Percentiles rank a stretch among this genome's conserved stretches.
Evolutionary conservation across 2,888 invertebrate genomes (phyloP).

Genomic region (Hymenopus coronatus): DNA sequence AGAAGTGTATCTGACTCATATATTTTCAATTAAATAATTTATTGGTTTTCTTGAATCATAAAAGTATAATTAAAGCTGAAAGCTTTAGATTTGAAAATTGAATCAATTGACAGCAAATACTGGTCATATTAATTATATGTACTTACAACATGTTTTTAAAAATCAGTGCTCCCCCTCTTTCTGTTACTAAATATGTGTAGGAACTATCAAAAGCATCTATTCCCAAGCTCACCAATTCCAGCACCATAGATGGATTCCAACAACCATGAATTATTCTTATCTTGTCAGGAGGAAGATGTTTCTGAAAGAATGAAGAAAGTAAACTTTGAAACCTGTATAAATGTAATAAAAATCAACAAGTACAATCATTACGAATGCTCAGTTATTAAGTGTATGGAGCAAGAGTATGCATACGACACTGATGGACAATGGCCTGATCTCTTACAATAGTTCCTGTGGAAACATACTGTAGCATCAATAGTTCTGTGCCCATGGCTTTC

Average conservation of each 20-base stretch:
- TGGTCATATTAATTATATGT: background rate
- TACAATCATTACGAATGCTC: too few species aligned
- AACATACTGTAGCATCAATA: too few species aligned
- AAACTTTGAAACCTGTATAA: background rate
- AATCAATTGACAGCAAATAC: background rate
- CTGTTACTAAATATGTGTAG: slow-evolving; percentile 69
- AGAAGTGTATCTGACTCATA: too few species aligned
- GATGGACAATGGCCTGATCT: too few species aligned
- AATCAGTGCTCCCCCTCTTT: slow-evolving; percentile 65
- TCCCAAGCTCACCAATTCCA: slow-evolving; percentile 72
- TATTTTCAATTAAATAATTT: too few species aligned
- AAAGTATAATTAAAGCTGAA: background rate
- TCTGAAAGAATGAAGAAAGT: slow-evolving; percentile 49
- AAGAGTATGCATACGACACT: too few species aligned
- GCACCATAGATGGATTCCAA: slow-evolving; percentile 70
- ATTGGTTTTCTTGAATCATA: background rate
- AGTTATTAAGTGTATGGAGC: too few species aligned
- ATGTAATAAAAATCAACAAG: too few species aligned
- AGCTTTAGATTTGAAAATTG: background rate
- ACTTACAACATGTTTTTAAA: slow-evolving; percentile 43
- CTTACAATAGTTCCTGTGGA: too few species aligned
- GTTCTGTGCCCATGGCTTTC: too few species aligned
- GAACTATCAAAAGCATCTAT: slow-evolving; percentile 88
- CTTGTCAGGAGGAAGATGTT: slow-evolving; percentile 63
- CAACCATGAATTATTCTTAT: slow-evolving; percentile 72